Percentiles rank a stretch among this genome's conserved stretches.
Evolutionary conservation across 2,797 vertebrate genomes (phyloP).

Genomic region (Girardinus metallicus): DNA sequence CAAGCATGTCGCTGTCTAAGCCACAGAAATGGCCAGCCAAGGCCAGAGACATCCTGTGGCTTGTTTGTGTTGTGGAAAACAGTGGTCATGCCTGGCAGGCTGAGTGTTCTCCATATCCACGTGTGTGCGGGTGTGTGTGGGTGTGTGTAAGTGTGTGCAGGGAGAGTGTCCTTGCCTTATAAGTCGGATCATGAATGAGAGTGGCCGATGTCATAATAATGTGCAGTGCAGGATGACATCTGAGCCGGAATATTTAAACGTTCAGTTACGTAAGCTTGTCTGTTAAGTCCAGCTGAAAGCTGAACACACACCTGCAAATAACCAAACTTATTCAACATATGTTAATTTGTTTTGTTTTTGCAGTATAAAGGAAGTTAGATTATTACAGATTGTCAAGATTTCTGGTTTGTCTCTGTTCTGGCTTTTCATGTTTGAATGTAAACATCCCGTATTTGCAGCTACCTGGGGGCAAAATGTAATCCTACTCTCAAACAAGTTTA

Average conservation of each 20-base stretch:
- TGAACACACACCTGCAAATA: conserved; percentile 44
- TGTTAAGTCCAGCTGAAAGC: conserved; percentile 32
- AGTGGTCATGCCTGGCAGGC: conserved; percentile 69
- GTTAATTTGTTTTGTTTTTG: background rate
- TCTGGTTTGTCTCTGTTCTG: background rate
- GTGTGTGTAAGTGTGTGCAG: background rate
- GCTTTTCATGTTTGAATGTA: conserved; percentile 50
- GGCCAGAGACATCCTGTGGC: conserved; percentile 65
- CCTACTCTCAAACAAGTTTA: conserved; percentile 3
- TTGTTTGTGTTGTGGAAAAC: conserved; percentile 82
- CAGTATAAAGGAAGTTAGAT: background rate
- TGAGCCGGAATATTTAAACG: conserved; percentile 40
- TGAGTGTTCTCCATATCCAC: conserved; percentile 48
- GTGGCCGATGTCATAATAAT: conserved; percentile 63
- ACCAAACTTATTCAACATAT: conserved; percentile 21
- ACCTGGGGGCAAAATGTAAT: conserved; percentile 11
- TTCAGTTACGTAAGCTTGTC: conserved; percentile 39
- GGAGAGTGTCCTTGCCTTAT: conserved; percentile 73
- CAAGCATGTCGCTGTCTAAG: conserved; percentile 67
- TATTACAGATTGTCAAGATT: background rate
- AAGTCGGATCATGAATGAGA: conserved; percentile 76
- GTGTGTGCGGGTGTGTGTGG: conserved; percentile 43
- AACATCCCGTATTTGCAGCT: conserved; percentile 50
- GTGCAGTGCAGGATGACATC: conserved; percentile 48
- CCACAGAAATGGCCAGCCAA: conserved; percentile 51